These are phyloP conservation scores for Drosophila algonquin DNA, from an alignment of 2,888 invertebrate species.

Conservation along the genomic window DNA sequence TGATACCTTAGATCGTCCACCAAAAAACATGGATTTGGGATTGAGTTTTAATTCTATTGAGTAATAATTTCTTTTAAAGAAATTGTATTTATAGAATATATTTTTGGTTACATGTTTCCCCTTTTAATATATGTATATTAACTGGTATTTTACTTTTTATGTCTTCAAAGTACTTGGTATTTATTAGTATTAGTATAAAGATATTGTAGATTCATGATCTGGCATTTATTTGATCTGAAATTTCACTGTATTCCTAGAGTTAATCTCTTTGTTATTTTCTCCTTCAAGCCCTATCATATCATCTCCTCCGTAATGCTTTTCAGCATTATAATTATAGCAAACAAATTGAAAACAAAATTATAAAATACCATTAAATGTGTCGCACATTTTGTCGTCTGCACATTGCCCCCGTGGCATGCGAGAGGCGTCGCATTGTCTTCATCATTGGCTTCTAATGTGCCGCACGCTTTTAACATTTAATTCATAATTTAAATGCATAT, in stretches of 20 bases:
- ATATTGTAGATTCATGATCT: too few species aligned
- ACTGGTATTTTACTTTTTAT: too few species aligned
- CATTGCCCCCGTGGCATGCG: constrained; percentile 60
- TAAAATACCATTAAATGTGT: constrained; percentile 53
- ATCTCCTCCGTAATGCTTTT: background rate
- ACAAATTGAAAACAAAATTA: constrained; percentile 20
- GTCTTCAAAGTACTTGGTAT: too few species aligned
- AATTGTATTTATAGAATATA: too few species aligned
- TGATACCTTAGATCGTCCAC: background rate
- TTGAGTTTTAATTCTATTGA: too few species aligned
- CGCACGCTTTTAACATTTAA: constrained; percentile 66
- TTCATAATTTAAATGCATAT: constrained; percentile 66
- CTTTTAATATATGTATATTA: too few species aligned
- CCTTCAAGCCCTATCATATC: background rate
- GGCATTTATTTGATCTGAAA: too few species aligned
- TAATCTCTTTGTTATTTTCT: background rate
- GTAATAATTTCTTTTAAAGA: too few species aligned
- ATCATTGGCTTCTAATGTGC: constrained; percentile 51
- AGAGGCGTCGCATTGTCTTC: constrained; percentile 4
- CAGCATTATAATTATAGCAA: background rate
- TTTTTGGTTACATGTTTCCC: too few species aligned
- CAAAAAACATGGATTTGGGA: too few species aligned
- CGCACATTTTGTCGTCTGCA: constrained; percentile 43
- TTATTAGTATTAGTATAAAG: too few species aligned
- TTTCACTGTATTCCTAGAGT: background rate